phyloP scores from a whole-genome alignment of 1,140 invertebrate species.

The Drosophila funebris region DNA sequence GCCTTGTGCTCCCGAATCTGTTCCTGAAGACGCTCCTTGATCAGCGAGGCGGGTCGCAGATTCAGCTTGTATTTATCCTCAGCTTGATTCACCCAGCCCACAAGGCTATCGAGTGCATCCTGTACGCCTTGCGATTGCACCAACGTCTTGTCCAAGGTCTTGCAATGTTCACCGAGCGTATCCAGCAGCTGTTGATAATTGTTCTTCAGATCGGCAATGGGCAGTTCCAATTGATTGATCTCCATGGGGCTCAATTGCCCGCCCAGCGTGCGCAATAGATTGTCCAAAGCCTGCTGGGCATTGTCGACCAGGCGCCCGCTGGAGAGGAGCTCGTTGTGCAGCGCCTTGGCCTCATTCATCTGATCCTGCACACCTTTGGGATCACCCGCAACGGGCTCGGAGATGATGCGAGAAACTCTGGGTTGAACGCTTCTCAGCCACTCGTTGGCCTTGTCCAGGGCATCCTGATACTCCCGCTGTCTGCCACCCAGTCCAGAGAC shows the following conservation, averaged over 20 bases:
- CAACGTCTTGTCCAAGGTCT: conserved; percentile 93
- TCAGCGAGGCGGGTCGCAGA: conserved; percentile 92
- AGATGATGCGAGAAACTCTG: conserved; percentile 89
- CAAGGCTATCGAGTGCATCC: conserved; percentile 94
- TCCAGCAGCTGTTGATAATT: conserved; percentile 90
- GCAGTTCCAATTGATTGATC: conserved; percentile 90
- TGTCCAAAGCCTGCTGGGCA: conserved; percentile 87
- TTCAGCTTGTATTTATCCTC: conserved; percentile 93
- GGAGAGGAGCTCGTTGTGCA: conserved; percentile 94
- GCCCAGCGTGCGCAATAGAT: conserved; percentile 90
- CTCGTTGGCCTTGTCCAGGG: conserved; percentile 90
- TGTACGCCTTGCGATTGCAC: conserved; percentile 97
- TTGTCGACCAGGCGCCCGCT: conserved; percentile 94
- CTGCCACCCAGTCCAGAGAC: conserved; percentile 90
- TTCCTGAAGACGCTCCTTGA: conserved; percentile 94
- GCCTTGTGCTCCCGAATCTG: conserved; percentile 93
- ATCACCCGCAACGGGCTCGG: conserved; percentile 93
- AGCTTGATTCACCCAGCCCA: conserved; percentile 92
- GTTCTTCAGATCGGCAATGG: conserved; percentile 90
- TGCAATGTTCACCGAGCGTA: conserved; percentile 90
- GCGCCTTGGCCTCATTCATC: conserved; percentile 91
- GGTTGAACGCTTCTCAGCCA: conserved; percentile 94
- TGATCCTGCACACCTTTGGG: conserved; percentile 95
- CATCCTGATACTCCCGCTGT: conserved; percentile 92
- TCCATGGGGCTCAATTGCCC: conserved; percentile 92